Percentiles rank a stretch among this genome's conserved stretches.
Conservation (phyloP, 2,888 invertebrate species). For the Agrenia bidenticulata region DNA sequence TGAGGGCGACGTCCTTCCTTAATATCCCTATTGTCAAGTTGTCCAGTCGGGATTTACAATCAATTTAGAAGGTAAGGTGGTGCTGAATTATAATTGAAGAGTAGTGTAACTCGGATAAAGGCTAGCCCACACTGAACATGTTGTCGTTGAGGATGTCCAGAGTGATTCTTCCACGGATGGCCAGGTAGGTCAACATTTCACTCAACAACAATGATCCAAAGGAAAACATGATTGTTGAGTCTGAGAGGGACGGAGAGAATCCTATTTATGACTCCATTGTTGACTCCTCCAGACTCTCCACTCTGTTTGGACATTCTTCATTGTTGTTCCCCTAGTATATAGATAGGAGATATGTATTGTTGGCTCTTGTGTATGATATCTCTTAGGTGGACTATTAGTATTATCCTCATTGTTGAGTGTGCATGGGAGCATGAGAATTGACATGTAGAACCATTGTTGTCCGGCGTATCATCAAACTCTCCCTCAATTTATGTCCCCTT, state of each 20-base stretch:
- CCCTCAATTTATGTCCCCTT: too few species aligned
- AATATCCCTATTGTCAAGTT: too few species aligned
- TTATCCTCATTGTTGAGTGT: neutral
- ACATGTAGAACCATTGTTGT: constrained; percentile 2
- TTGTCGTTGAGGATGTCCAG: too few species aligned
- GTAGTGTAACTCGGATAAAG: too few species aligned
- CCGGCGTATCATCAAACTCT: too few species aligned
- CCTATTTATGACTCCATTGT: neutral
- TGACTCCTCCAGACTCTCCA: neutral
- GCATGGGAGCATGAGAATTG: constrained; percentile 7
- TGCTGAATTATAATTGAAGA: too few species aligned
- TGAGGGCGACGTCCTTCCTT: too few species aligned
- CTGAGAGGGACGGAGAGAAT: neutral
- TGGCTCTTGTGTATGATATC: neutral
- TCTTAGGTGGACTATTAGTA: neutral
- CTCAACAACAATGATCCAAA: constrained; percentile 8
- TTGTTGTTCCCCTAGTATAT: neutral
- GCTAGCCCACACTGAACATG: too few species aligned
- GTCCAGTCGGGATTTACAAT: too few species aligned
- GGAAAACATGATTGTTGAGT: constrained; percentile 10
- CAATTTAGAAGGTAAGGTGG: too few species aligned
- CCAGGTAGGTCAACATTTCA: constrained; percentile 15
- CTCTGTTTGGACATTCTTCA: neutral
- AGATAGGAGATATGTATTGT: neutral
- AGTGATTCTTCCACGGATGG: neutral